These are phyloP conservation scores for Prochilodus magdalenae DNA, from an alignment of 2,113 vertebrate species.

Conservation along the genomic window DNA sequence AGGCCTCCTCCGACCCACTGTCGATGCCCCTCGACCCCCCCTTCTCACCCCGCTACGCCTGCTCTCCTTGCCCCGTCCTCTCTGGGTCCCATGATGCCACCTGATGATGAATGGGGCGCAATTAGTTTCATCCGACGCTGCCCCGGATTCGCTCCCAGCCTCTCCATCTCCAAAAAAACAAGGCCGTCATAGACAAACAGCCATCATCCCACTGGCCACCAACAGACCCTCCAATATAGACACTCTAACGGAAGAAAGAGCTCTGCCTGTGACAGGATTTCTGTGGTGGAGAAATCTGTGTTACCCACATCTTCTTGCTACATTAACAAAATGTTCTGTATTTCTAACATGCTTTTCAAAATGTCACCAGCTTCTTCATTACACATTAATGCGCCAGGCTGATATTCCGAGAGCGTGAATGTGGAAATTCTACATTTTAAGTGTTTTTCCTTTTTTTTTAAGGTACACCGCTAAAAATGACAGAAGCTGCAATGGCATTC, in stretches of 20 bases:
- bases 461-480: slow-evolving; percentile 40
- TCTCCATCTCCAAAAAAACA: slow-evolving; percentile 55
- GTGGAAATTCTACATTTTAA: slow-evolving; percentile 35
- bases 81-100: slow-evolving; percentile 65
- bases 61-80: slow-evolving; percentile 75
- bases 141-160: slow-evolving; percentile 69
- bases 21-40: slow-evolving; percentile 47
- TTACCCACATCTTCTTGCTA: slow-evolving; percentile 1
- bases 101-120: slow-evolving; percentile 77
- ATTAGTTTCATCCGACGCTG: slow-evolving; percentile 79
- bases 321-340: slow-evolving; percentile 32
- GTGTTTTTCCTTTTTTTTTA: slow-evolving; percentile 23
- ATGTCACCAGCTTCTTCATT: slow-evolving; percentile 64
- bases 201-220: slow-evolving; percentile 31
- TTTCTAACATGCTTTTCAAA: slow-evolving; percentile 37
- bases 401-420: slow-evolving; percentile 37
- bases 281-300: slow-evolving; percentile 1
- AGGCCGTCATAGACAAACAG: slow-evolving; percentile 55
- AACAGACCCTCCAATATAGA: slow-evolving; percentile 29
- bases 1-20: slow-evolving; percentile 55
- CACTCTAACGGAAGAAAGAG: slow-evolving; percentile 2
- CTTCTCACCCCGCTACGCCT: slow-evolving; percentile 37
- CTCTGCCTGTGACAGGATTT: slow-evolving; percentile 2
- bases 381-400: slow-evolving; percentile 71
- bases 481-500: slow-evolving; percentile 41